Evolutionary conservation across 2,888 invertebrate genomes (phyloP).

Genomic region (Eucriotettix oculatus): DNA sequence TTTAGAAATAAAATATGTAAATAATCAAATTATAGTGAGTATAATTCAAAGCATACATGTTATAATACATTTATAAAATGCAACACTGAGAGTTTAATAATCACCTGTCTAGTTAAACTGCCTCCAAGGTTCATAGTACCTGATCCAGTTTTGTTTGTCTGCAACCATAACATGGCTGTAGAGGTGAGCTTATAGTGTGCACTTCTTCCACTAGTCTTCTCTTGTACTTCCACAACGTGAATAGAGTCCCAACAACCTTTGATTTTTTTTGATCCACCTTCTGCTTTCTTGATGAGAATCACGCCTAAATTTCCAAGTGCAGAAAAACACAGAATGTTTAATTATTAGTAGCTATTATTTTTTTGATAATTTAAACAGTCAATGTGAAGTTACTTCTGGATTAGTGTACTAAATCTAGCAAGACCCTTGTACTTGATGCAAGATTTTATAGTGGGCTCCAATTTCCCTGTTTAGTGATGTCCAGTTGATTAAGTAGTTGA

Average conservation of each 20-base stretch:
- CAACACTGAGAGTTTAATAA: not conserved
- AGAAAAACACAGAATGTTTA: constrained; percentile 12
- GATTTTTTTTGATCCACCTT: constrained; percentile 95
- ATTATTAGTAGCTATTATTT: too few species aligned
- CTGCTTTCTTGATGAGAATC: constrained; percentile 96
- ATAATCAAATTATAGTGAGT: not conserved
- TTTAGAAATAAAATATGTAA: too few species aligned
- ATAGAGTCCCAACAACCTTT: constrained; percentile 99
- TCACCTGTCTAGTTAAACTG: constrained; percentile 88
- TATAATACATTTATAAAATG: not conserved
- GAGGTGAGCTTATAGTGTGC: constrained; percentile 98
- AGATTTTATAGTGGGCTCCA: too few species aligned
- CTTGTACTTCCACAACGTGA: constrained; percentile 97
- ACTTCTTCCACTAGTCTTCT: constrained; percentile 82
- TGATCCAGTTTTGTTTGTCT: constrained; percentile 89
- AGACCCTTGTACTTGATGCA: too few species aligned
- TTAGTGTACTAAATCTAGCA: too few species aligned
- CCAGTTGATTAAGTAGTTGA: too few species aligned
- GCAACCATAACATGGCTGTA: constrained; percentile 98
- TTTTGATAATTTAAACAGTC: too few species aligned
- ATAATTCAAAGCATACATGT: not conserved
- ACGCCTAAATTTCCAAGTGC: constrained; percentile 44
- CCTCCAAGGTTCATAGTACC: constrained; percentile 99
- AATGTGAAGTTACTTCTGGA: too few species aligned
- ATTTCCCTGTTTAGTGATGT: too few species aligned